Conservation (phyloP, 2,113 vertebrate genomes). For the Lipophrys pholis region DNA sequence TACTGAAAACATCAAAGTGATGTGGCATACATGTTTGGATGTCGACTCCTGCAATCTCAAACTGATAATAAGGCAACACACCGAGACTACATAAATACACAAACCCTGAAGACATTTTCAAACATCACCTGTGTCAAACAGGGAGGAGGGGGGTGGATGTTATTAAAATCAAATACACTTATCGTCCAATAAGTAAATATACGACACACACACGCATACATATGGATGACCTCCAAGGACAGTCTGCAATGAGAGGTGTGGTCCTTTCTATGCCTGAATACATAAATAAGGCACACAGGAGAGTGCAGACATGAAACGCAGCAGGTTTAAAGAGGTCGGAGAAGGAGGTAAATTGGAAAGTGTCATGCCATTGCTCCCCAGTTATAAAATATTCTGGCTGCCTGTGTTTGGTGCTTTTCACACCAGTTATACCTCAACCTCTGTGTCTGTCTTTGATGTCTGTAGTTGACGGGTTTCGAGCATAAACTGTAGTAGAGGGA, state of each 20-base stretch:
- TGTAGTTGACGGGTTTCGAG: slow-evolving; percentile 57
- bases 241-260: slow-evolving; percentile 1
- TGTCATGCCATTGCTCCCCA: slow-evolving; percentile 21
- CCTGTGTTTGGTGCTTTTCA: slow-evolving; percentile 52
- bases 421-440: slow-evolving; percentile 52
- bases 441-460: slow-evolving; percentile 67
- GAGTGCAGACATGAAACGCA: slow-evolving; percentile 39
- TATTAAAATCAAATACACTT: slow-evolving; percentile 8
- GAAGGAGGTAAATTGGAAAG: slow-evolving; percentile 65
- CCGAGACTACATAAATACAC: slow-evolving; percentile 15
- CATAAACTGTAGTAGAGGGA: slow-evolving; percentile 23
- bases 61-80: not conserved
- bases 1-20: slow-evolving; percentile 37
- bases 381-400: slow-evolving; percentile 48
- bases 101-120: slow-evolving; percentile 13
- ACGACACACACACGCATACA: slow-evolving; percentile 16
- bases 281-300: slow-evolving; percentile 27
- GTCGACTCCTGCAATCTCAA: slow-evolving; percentile 24
- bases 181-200: slow-evolving; percentile 15
- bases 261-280: slow-evolving; percentile 18
- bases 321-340: slow-evolving; percentile 48
- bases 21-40: slow-evolving; percentile 3
- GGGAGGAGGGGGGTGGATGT: slow-evolving; percentile 1
- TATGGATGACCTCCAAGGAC: slow-evolving; percentile 26
- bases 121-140: slow-evolving; percentile 17